Conservation (phyloP, 2,888 invertebrate genomes). For the Drosophila tanythrix region DNA sequence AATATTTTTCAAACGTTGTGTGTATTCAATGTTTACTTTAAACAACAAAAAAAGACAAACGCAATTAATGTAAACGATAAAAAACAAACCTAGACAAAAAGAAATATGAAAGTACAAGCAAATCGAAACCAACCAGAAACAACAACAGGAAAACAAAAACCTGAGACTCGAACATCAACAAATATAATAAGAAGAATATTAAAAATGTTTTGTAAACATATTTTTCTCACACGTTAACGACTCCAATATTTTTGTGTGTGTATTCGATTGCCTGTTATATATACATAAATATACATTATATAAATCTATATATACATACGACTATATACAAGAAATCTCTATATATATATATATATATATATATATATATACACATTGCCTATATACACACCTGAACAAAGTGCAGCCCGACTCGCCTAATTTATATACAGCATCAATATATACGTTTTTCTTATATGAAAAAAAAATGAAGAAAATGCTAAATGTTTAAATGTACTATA, state of each 20-base stretch:
- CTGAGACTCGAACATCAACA: slow-evolving; percentile 63
- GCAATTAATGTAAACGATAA: slow-evolving; percentile 42
- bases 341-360: slow-evolving; percentile 47
- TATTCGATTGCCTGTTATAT: slow-evolving; percentile 66
- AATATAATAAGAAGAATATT: slow-evolving; percentile 41
- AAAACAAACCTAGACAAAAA: slow-evolving; percentile 46
- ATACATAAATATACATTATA: slow-evolving; percentile 58
- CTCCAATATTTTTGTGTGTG: slow-evolving; percentile 68
- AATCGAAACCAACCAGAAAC: slow-evolving; percentile 63
- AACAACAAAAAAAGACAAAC: slow-evolving; percentile 57
- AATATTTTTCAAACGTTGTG: slow-evolving; percentile 60
- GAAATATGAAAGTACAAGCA: slow-evolving; percentile 55
- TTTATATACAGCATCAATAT: slow-evolving; percentile 37
- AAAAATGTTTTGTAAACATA: slow-evolving; percentile 51
- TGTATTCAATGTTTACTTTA: slow-evolving; percentile 48
- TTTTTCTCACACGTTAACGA: slow-evolving; percentile 61
- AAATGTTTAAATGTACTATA: slow-evolving; percentile 54
- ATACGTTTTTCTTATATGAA: slow-evolving; percentile 39
- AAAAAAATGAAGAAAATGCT: slow-evolving; percentile 39
- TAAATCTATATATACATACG: slow-evolving; percentile 46
- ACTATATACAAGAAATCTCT: slow-evolving; percentile 61
- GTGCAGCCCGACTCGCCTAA: slow-evolving; percentile 50
- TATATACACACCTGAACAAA: slow-evolving; percentile 63
- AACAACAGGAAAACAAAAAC: slow-evolving; percentile 48
- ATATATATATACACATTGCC: slow-evolving; percentile 40